Percentiles rank a stretch among this genome's conserved stretches.
Conservation (phyloP, 1,140 invertebrate species). For the Drosophila insularis region DNA sequence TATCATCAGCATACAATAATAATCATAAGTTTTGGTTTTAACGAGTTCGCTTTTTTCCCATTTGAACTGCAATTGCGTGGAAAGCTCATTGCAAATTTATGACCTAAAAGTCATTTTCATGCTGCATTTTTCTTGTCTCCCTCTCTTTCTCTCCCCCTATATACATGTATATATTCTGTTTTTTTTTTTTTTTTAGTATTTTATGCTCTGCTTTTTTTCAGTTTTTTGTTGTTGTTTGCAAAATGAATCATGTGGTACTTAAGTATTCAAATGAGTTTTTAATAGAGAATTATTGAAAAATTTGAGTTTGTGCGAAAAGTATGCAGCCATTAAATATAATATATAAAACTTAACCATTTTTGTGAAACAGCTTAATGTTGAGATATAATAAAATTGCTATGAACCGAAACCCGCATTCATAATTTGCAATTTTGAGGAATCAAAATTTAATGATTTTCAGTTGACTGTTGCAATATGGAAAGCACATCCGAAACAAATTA, state of each 20-base stretch:
- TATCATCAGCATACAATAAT: constrained; percentile 41
- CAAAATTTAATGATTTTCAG: too few relatives aligned
- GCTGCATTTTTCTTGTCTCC: constrained; percentile 1
- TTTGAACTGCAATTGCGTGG: constrained; percentile 48
- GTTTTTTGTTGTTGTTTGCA: constrained; percentile 22
- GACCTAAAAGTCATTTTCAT: constrained; percentile 25
- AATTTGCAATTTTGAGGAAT: too few relatives aligned
- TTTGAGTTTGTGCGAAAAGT: constrained; percentile 8
- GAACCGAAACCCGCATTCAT: too few relatives aligned
- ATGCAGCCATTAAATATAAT: constrained; percentile 11
- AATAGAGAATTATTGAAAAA: constrained; percentile 41
- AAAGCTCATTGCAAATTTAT: constrained; percentile 61
- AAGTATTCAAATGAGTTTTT: constrained; percentile 43
- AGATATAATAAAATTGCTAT: too few relatives aligned
- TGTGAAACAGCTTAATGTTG: not conserved
- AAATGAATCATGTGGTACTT: constrained; percentile 42
- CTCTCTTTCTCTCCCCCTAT: constrained; percentile 35
- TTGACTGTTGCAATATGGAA: too few relatives aligned
- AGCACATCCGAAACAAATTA: too few relatives aligned
- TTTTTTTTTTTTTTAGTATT: constrained; percentile 20
- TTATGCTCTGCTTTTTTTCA: constrained; percentile 10
- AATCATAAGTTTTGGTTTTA: constrained; percentile 27
- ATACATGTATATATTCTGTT: not conserved
- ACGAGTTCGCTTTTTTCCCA: constrained; percentile 7
- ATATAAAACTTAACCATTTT: not conserved